phyloP scores from a whole-genome alignment of 2,888 invertebrate species.

The Mythimna impura region DNA sequence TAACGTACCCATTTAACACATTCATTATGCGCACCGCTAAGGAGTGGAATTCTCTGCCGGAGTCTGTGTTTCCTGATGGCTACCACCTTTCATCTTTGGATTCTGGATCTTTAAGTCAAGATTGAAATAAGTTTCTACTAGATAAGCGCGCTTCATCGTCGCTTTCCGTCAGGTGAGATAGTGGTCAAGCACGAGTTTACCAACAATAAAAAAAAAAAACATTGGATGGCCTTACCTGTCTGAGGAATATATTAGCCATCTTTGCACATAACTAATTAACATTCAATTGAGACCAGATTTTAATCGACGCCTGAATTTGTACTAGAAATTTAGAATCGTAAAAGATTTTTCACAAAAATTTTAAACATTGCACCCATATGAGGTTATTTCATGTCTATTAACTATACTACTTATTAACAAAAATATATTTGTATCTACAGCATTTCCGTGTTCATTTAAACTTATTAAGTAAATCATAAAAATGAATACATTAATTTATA shows the following conservation, averaged over 20 bases:
- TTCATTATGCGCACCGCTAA: too few species aligned
- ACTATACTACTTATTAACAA: neutral
- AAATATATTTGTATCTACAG: neutral
- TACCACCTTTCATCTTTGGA: too few species aligned
- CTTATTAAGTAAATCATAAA: neutral
- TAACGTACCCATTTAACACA: too few species aligned
- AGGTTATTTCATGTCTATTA: neutral
- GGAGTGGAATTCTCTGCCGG: too few species aligned
- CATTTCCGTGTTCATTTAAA: neutral
- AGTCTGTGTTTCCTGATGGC: too few species aligned
- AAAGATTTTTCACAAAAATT: neutral
- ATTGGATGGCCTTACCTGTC: conserved; percentile 38
- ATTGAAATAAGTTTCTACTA: too few species aligned
- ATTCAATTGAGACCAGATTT: neutral
- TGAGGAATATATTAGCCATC: conserved; percentile 47
- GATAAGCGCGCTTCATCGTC: too few species aligned
- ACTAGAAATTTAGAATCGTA: neutral
- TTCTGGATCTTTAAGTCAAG: too few species aligned
- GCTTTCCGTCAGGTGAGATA: too few species aligned
- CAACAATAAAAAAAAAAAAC: too few species aligned
- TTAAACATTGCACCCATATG: neutral
- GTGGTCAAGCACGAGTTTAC: too few species aligned
- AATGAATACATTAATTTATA: neutral
- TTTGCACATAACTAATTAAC: neutral
- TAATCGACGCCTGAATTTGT: neutral